Base-by-base conservation (phyloP, 2,888 invertebrate species). In the Tetheella fluctuosa region DNA sequence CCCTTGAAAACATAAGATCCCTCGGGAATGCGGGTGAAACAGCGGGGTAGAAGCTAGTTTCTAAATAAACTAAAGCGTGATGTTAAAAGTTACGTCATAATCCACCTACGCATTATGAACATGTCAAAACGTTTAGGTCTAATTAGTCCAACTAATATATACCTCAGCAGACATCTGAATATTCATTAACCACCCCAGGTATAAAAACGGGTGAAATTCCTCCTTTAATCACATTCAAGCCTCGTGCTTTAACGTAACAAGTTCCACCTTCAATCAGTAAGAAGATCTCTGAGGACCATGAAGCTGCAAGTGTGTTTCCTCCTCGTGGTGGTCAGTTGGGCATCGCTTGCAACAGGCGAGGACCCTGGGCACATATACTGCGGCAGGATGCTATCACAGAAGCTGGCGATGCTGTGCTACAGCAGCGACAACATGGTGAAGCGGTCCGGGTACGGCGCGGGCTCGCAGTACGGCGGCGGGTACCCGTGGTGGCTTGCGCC, bases 101-200 rank as follows among this genome's bases (percentile, higher is more conserved):
- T 20, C 48, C 1, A 48, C 48, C 48, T 20, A 48, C 48, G 20
- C 48, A 48, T 20, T 8, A 48, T 20, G 20, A 20, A 48, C 48
- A 8, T 7, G 48, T 48, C 48, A 48, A 48, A 48, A 10, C 48
- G 10, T 48, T 48, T 48, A 48, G 48, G 48, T 48, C 20, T 48
- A 1, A 48, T 17, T 48, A 10, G 20, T 48, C 20, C 6, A 39
- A 39, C 6, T 39, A 1, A 37, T 10, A n/a, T n/a, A n/a, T 13
- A 7, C 1, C 20, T 20, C 20, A 48, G 20, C 48, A 20, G 20
- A 48, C 42, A 48, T 1, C 48, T 48, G 48, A 48, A 48, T 48
- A 48, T 48, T 48, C 48, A 48, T 48, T 20, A 48, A 10, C 48
- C n/a, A 48, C 48, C 48, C 48, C 48, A 48, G 20, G 48, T 48